These are phyloP conservation scores for Eumerus sabulonum DNA, from an alignment of 2,888 invertebrate species.

Conservation along the genomic window DNA sequence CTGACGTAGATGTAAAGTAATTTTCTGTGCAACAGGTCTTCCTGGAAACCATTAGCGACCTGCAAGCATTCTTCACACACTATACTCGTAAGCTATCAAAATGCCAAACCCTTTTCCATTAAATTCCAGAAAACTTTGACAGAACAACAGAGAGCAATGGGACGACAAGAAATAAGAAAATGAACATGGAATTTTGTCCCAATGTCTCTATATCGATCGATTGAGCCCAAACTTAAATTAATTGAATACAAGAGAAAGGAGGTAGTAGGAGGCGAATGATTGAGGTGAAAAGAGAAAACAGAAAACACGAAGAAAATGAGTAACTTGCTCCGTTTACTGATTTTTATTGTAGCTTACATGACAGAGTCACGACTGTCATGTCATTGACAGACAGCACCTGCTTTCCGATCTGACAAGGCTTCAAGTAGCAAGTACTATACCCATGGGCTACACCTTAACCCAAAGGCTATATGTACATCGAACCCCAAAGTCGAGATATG, in stretches of 20 bases:
- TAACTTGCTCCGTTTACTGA: slow-evolving; percentile 38
- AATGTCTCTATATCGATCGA: slow-evolving; percentile 50
- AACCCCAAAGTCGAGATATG: slow-evolving; percentile 63
- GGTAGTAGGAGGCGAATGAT: background rate
- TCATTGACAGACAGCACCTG: slow-evolving; percentile 68
- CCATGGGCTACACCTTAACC: slow-evolving; percentile 42
- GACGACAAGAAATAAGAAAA: slow-evolving; percentile 3
- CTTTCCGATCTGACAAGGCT: slow-evolving; percentile 56
- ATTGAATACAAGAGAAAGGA: slow-evolving; percentile 6
- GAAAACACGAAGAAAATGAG: slow-evolving; percentile 52
- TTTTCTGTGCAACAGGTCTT: slow-evolving; percentile 18
- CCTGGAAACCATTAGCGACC: slow-evolving; percentile 7
- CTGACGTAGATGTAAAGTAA: slow-evolving; percentile 24
- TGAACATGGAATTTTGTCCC: slow-evolving; percentile 28
- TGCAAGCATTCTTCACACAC: slow-evolving; percentile 22
- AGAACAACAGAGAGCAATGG: slow-evolving; percentile 3
- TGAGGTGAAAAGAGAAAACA: background rate
- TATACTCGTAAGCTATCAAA: slow-evolving; percentile 1
- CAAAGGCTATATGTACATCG: background rate
- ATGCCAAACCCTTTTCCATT: slow-evolving; percentile 49
- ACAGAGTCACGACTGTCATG: slow-evolving; percentile 66
- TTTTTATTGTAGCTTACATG: slow-evolving; percentile 45
- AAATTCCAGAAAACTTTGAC: background rate
- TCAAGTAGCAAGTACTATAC: slow-evolving; percentile 55
- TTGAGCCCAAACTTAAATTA: slow-evolving; percentile 36